phyloP scores from a whole-genome alignment of 2,113 vertebrate genomes.

The Tragelaphus scriptus region DNA sequence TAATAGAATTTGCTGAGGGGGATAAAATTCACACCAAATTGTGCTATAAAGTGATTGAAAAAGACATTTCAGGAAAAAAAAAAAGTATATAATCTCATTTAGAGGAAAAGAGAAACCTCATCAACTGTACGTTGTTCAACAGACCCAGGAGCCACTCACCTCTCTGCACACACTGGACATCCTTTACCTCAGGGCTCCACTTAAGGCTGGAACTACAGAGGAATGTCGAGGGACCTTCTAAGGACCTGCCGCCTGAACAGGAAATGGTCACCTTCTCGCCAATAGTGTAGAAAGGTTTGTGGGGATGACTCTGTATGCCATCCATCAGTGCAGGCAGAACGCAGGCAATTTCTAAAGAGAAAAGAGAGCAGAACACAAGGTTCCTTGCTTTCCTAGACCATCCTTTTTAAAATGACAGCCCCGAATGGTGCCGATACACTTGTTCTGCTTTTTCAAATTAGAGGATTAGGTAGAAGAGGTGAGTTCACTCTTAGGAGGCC shows the following conservation, averaged over 20 bases:
- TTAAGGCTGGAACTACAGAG: slow-evolving; percentile 89
- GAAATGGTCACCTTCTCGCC: slow-evolving; percentile 88
- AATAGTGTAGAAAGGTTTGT: slow-evolving; percentile 81
- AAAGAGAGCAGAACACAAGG: background rate
- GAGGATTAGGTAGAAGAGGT: background rate
- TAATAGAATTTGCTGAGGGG: background rate
- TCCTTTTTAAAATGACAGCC: background rate
- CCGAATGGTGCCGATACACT: background rate
- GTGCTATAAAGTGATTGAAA: background rate
- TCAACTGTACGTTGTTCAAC: background rate
- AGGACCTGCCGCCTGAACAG: slow-evolving; percentile 76
- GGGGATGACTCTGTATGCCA: slow-evolving; percentile 77
- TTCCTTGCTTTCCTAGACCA: background rate
- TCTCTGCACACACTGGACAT: slow-evolving; percentile 76
- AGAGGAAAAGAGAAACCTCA: background rate
- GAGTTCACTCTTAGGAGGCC: background rate
- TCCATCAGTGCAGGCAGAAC: slow-evolving; percentile 75
- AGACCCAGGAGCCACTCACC: slow-evolving; percentile 73
- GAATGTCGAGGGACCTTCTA: slow-evolving; percentile 78
- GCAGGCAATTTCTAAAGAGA: slow-evolving; percentile 79
- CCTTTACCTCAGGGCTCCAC: slow-evolving; percentile 87
- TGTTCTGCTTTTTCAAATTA: background rate
- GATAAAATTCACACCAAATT: background rate
- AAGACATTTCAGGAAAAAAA: slow-evolving; percentile 12
- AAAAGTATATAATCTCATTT: background rate